Percentiles rank a stretch among this genome's conserved stretches.
Conservation (phyloP, 2,888 invertebrate species). For the Scaptomyza parva region DNA sequence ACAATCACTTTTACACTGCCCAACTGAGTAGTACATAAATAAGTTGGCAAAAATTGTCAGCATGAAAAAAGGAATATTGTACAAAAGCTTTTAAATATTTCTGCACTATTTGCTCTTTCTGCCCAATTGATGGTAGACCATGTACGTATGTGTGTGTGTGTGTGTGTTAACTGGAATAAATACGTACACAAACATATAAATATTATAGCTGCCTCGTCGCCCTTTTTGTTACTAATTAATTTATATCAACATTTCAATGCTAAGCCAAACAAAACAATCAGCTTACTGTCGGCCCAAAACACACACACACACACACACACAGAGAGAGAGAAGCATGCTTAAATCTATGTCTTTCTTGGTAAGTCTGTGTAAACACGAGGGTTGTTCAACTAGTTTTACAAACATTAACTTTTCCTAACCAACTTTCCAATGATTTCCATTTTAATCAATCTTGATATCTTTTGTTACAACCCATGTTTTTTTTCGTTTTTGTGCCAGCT, state of each 20-base stretch:
- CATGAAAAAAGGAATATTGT: background rate
- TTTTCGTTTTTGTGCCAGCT: slow-evolving; percentile 24
- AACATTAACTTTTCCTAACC: no score
- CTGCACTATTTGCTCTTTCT: slow-evolving; percentile 52
- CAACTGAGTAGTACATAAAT: slow-evolving; percentile 11
- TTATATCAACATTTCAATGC: slow-evolving; percentile 80
- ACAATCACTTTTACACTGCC: background rate
- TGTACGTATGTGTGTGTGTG: slow-evolving; percentile 14
- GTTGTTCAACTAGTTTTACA: slow-evolving; percentile 3
- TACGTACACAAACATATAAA: slow-evolving; percentile 47
- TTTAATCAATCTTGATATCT: no score
- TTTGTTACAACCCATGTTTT: background rate
- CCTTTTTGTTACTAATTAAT: slow-evolving; percentile 73
- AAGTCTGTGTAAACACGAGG: slow-evolving; percentile 21
- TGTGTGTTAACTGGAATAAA: slow-evolving; percentile 23
- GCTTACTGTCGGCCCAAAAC: slow-evolving; percentile 71
- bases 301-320: slow-evolving; percentile 18
- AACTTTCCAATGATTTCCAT: no score
- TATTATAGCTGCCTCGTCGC: slow-evolving; percentile 54
- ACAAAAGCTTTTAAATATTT: slow-evolving; percentile 53
- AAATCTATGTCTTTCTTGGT: slow-evolving; percentile 9
- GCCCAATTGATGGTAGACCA: slow-evolving; percentile 12
- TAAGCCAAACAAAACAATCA: slow-evolving; percentile 80
- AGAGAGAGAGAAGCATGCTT: background rate
- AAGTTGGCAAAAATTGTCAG: background rate